Conservation (phyloP, 2,797 vertebrate species). For the Ambastaia sidthimunki region DNA sequence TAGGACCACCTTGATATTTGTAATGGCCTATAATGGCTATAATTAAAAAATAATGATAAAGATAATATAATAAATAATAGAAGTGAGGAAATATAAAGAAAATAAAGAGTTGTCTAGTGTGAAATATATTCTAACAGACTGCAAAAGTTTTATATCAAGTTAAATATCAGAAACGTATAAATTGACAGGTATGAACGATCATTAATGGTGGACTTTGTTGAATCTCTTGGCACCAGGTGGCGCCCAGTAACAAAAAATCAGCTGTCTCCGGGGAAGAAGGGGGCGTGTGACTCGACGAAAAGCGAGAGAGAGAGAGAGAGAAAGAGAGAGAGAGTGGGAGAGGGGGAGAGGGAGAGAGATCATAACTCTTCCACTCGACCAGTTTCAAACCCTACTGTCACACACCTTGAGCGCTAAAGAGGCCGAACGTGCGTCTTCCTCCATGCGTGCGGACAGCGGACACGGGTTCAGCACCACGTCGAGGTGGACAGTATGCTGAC, state of each 20-base stretch:
- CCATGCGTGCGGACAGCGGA: conserved; percentile 43
- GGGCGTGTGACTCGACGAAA: conserved; percentile 28
- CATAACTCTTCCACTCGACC: conserved; percentile 43
- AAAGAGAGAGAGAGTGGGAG: conserved; percentile 33
- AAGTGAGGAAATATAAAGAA: too few relatives aligned
- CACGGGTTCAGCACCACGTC: conserved; percentile 24
- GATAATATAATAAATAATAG: too few relatives aligned
- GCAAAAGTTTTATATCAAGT: too few relatives aligned
- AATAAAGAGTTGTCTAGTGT: too few relatives aligned
- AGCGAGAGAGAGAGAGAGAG: not conserved
- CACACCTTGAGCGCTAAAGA: conserved; percentile 61
- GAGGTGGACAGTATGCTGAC: conserved; percentile 64
- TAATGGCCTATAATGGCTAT: too few relatives aligned
- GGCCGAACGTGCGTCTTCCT: conserved; percentile 47
- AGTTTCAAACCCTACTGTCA: conserved; percentile 52
- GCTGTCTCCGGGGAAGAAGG: conserved; percentile 1
- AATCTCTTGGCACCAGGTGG: conserved; percentile 47
- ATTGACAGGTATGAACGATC: not conserved
- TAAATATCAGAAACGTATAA: not conserved
- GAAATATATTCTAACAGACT: too few relatives aligned
- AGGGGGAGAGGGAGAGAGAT: conserved; percentile 50
- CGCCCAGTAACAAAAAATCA: conserved; percentile 34
- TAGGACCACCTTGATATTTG: too few relatives aligned
- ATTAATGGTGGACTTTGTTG: not conserved
- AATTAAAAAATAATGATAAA: too few relatives aligned